A percentile compares a stretch with the other conserved stretches of the same genome.
Evolutionary conservation across 2,888 invertebrate species (phyloP).

Genomic region (Eretmocerus hayati): DNA sequence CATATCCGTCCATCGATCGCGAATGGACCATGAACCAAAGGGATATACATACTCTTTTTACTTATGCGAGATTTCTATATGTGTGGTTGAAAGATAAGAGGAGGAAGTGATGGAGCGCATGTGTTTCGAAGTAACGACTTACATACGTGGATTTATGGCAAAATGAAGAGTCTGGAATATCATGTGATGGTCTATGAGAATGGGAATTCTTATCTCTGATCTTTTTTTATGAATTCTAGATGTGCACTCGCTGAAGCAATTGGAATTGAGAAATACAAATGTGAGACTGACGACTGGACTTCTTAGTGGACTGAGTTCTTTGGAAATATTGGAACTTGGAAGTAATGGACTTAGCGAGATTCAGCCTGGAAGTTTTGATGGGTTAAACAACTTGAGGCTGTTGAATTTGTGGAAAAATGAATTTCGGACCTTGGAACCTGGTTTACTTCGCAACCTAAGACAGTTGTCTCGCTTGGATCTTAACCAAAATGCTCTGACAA

Average conservation of each 20-base stretch:
- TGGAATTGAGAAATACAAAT: conserved; percentile 10
- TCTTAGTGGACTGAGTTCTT: conserved; percentile 55
- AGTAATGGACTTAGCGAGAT: conserved; percentile 47
- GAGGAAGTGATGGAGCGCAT: too few species aligned
- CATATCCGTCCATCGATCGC: too few species aligned
- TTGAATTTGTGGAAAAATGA: conserved; percentile 64
- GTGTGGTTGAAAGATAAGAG: too few species aligned
- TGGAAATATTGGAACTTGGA: conserved; percentile 58
- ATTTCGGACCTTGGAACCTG: conserved; percentile 41
- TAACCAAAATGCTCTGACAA: conserved; percentile 50
- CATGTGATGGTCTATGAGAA: too few species aligned
- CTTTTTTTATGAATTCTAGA: too few species aligned
- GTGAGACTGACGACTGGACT: conserved; percentile 40
- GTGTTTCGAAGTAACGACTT: too few species aligned
- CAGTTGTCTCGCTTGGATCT: conserved; percentile 56
- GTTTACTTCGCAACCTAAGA: conserved; percentile 57
- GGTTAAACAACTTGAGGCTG: conserved; percentile 54
- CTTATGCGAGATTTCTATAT: too few species aligned
- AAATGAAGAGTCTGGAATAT: too few species aligned
- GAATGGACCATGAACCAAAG: too few species aligned
- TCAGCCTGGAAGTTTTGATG: conserved; percentile 56
- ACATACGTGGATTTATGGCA: too few species aligned
- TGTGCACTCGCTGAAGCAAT: conserved; percentile 5
- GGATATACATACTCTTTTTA: too few species aligned
- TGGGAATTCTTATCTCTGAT: background rate